Evolutionary conservation across 2,797 vertebrate species (phyloP).

Genomic region (Strix occidentalis): DNA sequence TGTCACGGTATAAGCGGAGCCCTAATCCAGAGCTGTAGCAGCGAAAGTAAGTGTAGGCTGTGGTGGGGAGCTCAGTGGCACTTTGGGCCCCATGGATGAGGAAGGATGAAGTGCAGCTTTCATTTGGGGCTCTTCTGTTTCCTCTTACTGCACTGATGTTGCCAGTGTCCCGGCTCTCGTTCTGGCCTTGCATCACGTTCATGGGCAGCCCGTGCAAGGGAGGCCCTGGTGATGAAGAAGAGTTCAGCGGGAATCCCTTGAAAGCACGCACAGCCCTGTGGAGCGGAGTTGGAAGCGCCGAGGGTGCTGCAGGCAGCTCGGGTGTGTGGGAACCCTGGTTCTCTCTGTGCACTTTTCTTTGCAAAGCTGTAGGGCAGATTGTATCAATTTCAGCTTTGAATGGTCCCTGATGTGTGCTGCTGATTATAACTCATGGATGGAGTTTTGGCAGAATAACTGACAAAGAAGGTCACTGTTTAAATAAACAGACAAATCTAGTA

Average conservation of each 20-base stretch:
- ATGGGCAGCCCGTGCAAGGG: not conserved
- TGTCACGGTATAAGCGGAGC: fast-evolving
- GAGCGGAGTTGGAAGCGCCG: fast-evolving
- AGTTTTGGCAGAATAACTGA: not conserved
- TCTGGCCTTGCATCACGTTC: not conserved
- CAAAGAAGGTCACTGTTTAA: not conserved
- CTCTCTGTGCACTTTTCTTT: not conserved
- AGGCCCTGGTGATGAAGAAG: not conserved
- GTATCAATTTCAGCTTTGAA: not conserved
- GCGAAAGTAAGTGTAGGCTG: not conserved
- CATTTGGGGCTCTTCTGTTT: not conserved
- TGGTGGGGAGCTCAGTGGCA: not conserved
- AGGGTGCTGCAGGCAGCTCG: not conserved
- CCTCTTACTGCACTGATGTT: not conserved
- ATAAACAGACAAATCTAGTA: not conserved
- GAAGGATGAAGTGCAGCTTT: not conserved
- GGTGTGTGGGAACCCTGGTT: not conserved
- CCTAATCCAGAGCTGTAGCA: not conserved
- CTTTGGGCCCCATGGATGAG: fast-evolving
- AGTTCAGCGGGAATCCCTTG: not conserved
- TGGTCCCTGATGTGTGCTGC: not conserved
- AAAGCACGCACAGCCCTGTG: not conserved
- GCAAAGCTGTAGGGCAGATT: not conserved
- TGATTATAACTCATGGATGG: not conserved
- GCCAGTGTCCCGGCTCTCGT: fast-evolving